Evolutionary conservation across 2,113 vertebrate species (phyloP).

Genomic region (Chaetodon trifascialis): DNA sequence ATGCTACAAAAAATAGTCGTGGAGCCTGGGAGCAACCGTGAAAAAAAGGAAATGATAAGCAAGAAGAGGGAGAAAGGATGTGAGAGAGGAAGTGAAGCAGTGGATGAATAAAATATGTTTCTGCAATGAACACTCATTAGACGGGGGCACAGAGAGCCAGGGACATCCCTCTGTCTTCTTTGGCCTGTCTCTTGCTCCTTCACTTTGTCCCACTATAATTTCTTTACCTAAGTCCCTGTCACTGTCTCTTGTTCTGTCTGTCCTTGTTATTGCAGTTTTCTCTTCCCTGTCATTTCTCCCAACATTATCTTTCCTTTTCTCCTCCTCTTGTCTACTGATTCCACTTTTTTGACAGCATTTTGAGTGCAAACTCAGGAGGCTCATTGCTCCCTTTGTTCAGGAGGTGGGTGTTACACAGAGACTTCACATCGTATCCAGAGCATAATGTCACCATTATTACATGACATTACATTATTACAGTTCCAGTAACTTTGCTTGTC

Average conservation of each 20-base stretch:
- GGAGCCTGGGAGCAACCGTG: background rate
- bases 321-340: background rate
- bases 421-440: too few relatives aligned
- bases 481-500: too few relatives aligned
- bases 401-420: too few relatives aligned
- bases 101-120: conserved; percentile 64
- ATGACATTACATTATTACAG: too few relatives aligned
- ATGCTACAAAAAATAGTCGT: background rate
- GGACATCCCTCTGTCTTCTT: conserved; percentile 27
- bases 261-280: background rate
- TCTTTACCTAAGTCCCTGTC: background rate
- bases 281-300: background rate
- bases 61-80: conserved; percentile 12
- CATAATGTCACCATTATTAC: too few relatives aligned
- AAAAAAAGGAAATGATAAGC: conserved; percentile 10
- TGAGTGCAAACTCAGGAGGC: too few relatives aligned
- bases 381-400: too few relatives aligned
- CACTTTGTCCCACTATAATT: background rate
- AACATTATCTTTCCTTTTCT: background rate
- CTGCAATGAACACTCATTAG: conserved; percentile 30
- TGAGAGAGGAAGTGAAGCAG: conserved; percentile 14
- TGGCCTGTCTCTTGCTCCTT: background rate
- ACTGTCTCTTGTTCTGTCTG: background rate
- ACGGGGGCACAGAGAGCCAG: conserved; percentile 32
- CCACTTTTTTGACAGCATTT: too few relatives aligned